Conservation (phyloP, 2,888 invertebrate genomes). For the Chrysolina americana region DNA sequence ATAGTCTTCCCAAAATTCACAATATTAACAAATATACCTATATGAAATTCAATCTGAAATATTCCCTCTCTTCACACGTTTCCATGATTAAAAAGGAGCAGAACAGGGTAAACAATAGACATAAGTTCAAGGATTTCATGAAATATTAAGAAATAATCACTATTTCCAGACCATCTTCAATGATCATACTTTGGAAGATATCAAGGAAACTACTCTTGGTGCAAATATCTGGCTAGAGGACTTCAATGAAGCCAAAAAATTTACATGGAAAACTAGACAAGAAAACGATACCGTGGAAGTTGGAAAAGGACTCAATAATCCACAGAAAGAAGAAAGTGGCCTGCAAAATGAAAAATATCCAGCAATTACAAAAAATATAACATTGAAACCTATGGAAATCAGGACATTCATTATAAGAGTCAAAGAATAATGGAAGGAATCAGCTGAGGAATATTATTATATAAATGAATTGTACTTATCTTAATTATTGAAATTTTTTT, state of each 20-base stretch:
- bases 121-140: too few species aligned
- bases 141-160: neutral
- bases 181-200: conserved; percentile 71
- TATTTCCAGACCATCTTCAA: conserved; percentile 72
- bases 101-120: too few species aligned
- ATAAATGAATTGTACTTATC: too few species aligned
- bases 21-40: too few species aligned
- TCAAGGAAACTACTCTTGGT: conserved; percentile 80
- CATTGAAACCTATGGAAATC: conserved; percentile 81
- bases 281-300: neutral
- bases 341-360: neutral
- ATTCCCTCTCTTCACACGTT: too few species aligned
- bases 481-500: too few species aligned
- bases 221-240: conserved; percentile 77
- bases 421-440: too few species aligned
- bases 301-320: neutral
- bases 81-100: too few species aligned
- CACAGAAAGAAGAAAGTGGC: neutral
- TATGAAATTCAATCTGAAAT: too few species aligned
- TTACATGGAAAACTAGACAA: conserved; percentile 60
- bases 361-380: conserved; percentile 65
- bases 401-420: conserved; percentile 74
- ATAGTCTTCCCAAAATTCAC: too few species aligned
- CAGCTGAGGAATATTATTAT: too few species aligned
- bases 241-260: conserved; percentile 59